phyloP scores from a whole-genome alignment of 2,888 invertebrate species.

The Rotaria socialis region DNA sequence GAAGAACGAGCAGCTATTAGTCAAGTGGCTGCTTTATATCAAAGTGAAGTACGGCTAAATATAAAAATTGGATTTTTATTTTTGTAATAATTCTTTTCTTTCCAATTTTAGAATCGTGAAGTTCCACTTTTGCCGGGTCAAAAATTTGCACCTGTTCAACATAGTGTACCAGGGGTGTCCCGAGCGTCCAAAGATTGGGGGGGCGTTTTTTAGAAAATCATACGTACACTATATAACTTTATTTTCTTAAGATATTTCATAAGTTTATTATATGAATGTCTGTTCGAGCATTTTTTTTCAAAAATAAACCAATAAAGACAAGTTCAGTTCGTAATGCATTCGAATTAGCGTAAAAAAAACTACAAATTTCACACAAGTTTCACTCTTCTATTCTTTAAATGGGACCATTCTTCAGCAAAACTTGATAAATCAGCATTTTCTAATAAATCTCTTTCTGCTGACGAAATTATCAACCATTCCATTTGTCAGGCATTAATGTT shows the following conservation, averaged over 20 bases:
- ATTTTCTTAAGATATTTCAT: neutral
- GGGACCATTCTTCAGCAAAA: neutral
- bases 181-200: too few species aligned
- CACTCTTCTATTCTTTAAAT: neutral
- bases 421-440: neutral
- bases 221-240: neutral
- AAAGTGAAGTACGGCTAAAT: too few species aligned
- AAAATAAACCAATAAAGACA: neutral
- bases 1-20: too few species aligned
- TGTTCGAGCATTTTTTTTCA: neutral
- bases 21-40: too few species aligned
- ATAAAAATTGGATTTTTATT: slow-evolving; percentile 46
- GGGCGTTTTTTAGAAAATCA: too few species aligned
- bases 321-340: neutral
- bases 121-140: neutral
- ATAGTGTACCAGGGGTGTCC: too few species aligned
- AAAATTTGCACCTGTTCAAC: too few species aligned
- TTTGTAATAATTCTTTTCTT: neutral
- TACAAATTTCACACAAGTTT: slow-evolving; percentile 11
- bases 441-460: neutral
- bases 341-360: neutral
- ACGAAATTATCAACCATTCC: neutral
- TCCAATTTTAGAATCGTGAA: neutral
- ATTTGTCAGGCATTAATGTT: neutral
- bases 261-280: neutral